Evolutionary conservation across 1,140 invertebrate species (phyloP), one percentile per base, ranked within the genome.

Genomic region (Lordiphosa collinella): DNA sequence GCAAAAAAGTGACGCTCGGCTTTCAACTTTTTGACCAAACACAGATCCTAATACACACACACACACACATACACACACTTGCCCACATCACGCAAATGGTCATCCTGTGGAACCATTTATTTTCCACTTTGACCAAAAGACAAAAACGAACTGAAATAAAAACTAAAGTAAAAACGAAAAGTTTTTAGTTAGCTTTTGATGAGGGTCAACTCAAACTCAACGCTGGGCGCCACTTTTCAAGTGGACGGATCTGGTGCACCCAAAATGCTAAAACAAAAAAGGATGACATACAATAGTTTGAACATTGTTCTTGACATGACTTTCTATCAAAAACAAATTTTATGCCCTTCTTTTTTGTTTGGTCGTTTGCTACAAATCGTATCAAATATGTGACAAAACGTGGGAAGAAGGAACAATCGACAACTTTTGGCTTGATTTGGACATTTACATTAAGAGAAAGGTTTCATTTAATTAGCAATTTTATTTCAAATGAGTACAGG

Each of bases 101-200:
- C 78, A 84, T 85, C 78, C 78, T 84, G 73, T 76, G 73, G 68
- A 84, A 85, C 73, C 78, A 84, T 84, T 84, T 84, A 84, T 84
- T 84, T 84, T 84, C 78, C 78, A 84, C 78, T 84, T 84, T 84
- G 69, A 73, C 57, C 78, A 61, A 73, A 71, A 69, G 73, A 73
- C 62, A 84, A 79, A 62, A 70, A 57, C 66, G 8, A 34, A 18
- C 29, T 31, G 58, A 43, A 57, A 63, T 37, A 70, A 69, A 70
- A 70, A 70, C 58, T 70, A 57, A 62, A 64, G 51, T 65, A 41
- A 72, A 78, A 85, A 72, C 58, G 72, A 84, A 84, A 84, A 84
- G 59, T 84, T 84, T 76, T 84, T 84, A 84, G 78, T 84, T 84
- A 85, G 78, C 78, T 84, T 84, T 84, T 84, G 78, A 84, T 84